Percentiles rank a stretch among this genome's conserved stretches.
Evolutionary conservation across 2,888 invertebrate genomes (phyloP).

Genomic region (Temnothorax rugatulus): DNA sequence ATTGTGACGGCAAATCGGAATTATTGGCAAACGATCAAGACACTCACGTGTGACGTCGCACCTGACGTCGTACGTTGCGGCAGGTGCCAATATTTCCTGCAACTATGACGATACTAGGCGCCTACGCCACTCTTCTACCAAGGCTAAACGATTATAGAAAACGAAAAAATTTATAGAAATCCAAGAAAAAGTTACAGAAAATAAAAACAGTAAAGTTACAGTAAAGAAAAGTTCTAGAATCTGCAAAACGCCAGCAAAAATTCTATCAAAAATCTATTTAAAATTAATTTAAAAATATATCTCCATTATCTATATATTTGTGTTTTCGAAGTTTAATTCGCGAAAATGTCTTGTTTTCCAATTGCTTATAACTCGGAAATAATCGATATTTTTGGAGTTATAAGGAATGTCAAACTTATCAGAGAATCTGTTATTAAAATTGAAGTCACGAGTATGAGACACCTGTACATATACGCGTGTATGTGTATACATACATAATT

Average conservation of each 20-base stretch:
- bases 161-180: not conserved
- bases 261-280: too few species aligned
- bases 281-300: too few species aligned
- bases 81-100: conserved; percentile 36
- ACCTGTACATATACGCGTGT: not conserved
- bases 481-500: not conserved
- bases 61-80: conserved; percentile 27
- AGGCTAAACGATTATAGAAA: conserved; percentile 5
- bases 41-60: conserved; percentile 34
- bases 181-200: not conserved
- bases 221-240: not conserved
- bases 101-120: conserved; percentile 44
- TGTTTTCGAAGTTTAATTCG: too few species aligned
- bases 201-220: too few species aligned
- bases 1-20: conserved; percentile 31
- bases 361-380: not conserved
- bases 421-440: not conserved
- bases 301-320: too few species aligned
- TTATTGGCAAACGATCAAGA: conserved; percentile 57
- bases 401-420: not conserved
- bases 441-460: not conserved
- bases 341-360: too few species aligned
- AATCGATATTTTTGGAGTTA: not conserved
- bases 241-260: not conserved
- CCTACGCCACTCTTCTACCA: conserved; percentile 21